These are phyloP conservation scores for Papilio xuthus DNA, from an alignment of 1,140 invertebrate species.

Conservation along the genomic window DNA sequence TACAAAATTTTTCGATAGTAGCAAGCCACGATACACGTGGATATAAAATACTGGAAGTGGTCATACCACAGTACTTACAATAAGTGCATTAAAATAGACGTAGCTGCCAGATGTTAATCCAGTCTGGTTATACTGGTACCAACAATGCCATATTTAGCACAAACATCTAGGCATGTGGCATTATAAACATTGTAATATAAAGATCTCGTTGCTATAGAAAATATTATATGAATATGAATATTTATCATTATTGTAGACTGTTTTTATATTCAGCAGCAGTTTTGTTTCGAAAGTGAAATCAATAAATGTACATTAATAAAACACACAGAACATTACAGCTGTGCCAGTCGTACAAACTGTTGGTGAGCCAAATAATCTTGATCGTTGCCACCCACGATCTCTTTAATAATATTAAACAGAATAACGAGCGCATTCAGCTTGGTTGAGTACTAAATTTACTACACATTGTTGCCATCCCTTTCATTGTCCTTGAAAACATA, in stretches of 20 bases:
- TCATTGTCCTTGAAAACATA: neutral
- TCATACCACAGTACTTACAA: neutral
- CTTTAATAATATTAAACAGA: conserved; percentile 2
- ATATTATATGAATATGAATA: too few species aligned
- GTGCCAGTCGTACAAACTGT: neutral
- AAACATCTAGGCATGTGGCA: conserved; percentile 4
- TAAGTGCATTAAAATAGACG: neutral
- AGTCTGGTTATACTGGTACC: neutral
- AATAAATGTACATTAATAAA: neutral
- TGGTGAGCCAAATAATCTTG: conserved; percentile 1
- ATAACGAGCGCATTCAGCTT: neutral
- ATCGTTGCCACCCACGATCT: neutral
- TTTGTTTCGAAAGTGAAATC: neutral
- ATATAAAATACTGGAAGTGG: neutral
- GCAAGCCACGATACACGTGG: too few species aligned
- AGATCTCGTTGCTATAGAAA: too few species aligned
- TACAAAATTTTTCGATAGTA: too few species aligned
- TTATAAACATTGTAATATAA: neutral
- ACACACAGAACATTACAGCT: neutral
- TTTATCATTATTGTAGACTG: too few species aligned
- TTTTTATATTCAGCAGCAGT: too few species aligned
- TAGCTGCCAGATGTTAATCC: neutral
- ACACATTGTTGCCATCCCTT: neutral
- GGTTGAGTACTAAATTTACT: neutral
- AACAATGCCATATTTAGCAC: neutral